These are phyloP conservation scores for Cosmia pyralina DNA, from an alignment of 2,888 invertebrate genomes.

Conservation along the genomic window DNA sequence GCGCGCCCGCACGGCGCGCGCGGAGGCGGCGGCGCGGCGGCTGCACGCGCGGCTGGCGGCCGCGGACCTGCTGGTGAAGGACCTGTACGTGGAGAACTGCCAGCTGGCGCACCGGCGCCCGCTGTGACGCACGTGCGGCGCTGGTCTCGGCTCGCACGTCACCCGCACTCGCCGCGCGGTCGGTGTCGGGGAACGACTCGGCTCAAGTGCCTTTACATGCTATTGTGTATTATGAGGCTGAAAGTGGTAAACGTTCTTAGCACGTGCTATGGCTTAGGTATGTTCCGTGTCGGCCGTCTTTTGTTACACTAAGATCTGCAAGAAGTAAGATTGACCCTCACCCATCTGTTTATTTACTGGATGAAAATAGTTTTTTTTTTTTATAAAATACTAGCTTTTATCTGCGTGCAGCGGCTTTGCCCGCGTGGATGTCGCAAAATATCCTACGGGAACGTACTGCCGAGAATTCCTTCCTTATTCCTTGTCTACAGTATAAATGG, in stretches of 20 bases:
- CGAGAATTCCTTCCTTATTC: no score
- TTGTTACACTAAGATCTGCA: not conserved
- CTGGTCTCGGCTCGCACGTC: no score
- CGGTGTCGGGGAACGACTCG: constrained; percentile 5
- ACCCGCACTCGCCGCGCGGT: not conserved
- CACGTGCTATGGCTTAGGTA: not conserved
- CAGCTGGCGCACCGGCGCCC: constrained; percentile 87
- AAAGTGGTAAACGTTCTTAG: not conserved
- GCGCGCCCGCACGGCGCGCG: constrained; percentile 86
- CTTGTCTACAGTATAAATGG: no score
- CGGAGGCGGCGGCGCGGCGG: constrained; percentile 81
- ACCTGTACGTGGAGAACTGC: constrained; percentile 96
- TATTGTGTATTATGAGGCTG: constrained; percentile 4
- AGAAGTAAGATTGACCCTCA: not conserved
- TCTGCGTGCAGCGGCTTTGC: no score
- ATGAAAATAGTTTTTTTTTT: no score
- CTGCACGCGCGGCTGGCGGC: constrained; percentile 91
- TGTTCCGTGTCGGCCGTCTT: not conserved
- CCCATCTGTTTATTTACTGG: not conserved
- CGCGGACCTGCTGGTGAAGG: constrained; percentile 94
- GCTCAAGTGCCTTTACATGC: constrained; percentile 56
- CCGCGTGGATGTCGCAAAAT: no score
- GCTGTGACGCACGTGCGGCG: constrained; percentile 60
- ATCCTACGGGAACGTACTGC: no score
- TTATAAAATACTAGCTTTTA: no score